A percentile compares a stretch with the other conserved stretches of the same genome.
These are phyloP conservation scores for Callitettix versicolor DNA, from an alignment of 1,140 invertebrate species.

Conservation along the genomic window DNA sequence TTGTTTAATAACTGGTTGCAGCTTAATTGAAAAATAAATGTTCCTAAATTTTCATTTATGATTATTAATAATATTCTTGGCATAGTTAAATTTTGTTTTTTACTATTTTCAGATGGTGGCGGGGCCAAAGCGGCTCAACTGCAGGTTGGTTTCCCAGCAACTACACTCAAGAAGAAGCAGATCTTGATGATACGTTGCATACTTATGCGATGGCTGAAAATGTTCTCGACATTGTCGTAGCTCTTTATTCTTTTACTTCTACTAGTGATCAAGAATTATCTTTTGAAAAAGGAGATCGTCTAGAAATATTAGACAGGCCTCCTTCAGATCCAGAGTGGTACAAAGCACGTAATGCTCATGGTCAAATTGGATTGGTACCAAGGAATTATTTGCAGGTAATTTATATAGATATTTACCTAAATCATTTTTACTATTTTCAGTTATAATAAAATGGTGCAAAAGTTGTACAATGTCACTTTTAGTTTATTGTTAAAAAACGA, in stretches of 20 bases:
- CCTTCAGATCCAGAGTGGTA: constrained; percentile 96
- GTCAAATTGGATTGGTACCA: constrained; percentile 86
- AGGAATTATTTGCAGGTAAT: constrained; percentile 81
- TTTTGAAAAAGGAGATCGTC: constrained; percentile 89
- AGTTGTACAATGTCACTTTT: too few species aligned
- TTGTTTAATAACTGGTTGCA: too few species aligned
- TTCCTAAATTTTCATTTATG: too few species aligned
- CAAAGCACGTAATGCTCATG: constrained; percentile 84
- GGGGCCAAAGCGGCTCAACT: constrained; percentile 72
- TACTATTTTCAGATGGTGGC: constrained; percentile 78
- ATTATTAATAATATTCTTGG: too few species aligned
- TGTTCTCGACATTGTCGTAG: constrained; percentile 87
- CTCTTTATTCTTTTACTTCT: constrained; percentile 86
- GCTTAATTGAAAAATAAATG: too few species aligned
- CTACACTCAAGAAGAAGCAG: constrained; percentile 85
- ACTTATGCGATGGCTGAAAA: constrained; percentile 88
- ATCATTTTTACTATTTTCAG: too few species aligned
- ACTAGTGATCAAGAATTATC: constrained; percentile 95
- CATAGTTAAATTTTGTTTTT: background rate
- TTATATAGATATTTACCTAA: too few species aligned
- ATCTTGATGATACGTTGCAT: constrained; percentile 69
- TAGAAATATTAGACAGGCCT: constrained; percentile 91
- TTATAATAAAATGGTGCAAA: too few species aligned
- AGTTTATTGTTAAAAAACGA: too few species aligned
- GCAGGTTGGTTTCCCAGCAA: constrained; percentile 97